Evolutionary conservation across 2,113 vertebrate genomes (phyloP), one percentile per base, ranked within the genome.

Genomic region (Tupaia tana): DNA sequence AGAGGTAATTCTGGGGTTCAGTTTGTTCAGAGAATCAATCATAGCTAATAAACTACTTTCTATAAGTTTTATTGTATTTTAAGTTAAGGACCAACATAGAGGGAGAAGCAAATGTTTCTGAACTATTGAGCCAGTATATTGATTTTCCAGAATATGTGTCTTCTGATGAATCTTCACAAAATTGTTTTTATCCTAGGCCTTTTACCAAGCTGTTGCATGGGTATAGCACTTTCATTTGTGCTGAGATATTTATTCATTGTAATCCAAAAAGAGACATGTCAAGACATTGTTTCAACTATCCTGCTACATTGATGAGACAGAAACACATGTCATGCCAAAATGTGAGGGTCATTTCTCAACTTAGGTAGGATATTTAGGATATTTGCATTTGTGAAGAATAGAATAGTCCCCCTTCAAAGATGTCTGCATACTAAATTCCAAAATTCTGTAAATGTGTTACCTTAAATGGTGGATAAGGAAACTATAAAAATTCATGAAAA

Each of bases 21-120:
- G 84, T 34, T 88, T 86, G 75, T 29, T 67, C 83, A 92, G 13
- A 96, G 81, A 94, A 95, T 66, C 64, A 94, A 95, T 66, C 64
- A 63, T 25, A 64, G 4, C 43, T 34, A 11, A 83, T 78, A 61
- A 58, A 67, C 15, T 34, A 61, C 6, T 82, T 66, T 31, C 9
- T 73, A 18, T 63, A 31, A 88, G 89, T 71, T 94, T 54, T 27
- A 75, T 34, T 78, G 5, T 31, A 54, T 12, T 90, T 54, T 13
- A 29, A 80, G 7, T 19, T 74, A 93, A 70, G 3, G 59, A 43
- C 20, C 11, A 61, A 74, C 25, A 85, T 12, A 89, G 56, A 69
- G 10, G 59, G 16, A 67, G 20, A 2, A 67, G 31, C 4, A 80
- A 77, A 52, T 81, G 63, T 81, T 87, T 71, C 13, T 70, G 69